Evolutionary conservation across 1,140 invertebrate genomes (phyloP).

Genomic region (Uloborus diversus): DNA sequence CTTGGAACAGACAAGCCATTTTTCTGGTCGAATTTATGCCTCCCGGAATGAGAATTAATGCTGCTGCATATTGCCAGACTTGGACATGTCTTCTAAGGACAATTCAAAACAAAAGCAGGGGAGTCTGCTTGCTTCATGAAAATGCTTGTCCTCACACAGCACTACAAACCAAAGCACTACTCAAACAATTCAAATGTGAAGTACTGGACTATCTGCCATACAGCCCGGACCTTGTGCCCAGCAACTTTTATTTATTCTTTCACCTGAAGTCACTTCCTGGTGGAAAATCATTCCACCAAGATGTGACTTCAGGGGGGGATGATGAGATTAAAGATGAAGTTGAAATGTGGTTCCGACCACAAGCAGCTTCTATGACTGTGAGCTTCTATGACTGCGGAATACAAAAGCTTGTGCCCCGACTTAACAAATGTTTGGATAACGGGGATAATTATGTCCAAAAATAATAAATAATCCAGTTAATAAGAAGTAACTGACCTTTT

Average conservation of each 20-base stretch:
- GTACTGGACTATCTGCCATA: neutral
- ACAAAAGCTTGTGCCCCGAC: neutral
- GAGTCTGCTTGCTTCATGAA: neutral
- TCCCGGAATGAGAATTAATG: neutral
- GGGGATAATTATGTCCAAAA: neutral
- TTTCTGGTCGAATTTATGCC: neutral
- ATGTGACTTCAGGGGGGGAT: no score
- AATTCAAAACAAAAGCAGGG: neutral
- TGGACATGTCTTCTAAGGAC: neutral
- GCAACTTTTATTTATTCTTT: neutral
- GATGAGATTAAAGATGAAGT: neutral
- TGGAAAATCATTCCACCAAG: neutral
- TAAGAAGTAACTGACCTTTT: no score
- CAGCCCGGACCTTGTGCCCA: neutral
- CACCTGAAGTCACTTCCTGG: neutral
- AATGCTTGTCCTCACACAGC: neutral
- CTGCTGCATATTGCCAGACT: neutral
- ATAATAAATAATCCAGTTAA: no score
- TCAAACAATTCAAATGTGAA: neutral
- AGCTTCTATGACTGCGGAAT: neutral
- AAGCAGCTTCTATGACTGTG: neutral
- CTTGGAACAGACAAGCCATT: neutral
- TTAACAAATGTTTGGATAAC: neutral
- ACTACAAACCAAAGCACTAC: neutral
- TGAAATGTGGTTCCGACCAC: neutral